Conservation (phyloP, 2,113 vertebrate genomes). For the Triplophysa tibetana region DNA sequence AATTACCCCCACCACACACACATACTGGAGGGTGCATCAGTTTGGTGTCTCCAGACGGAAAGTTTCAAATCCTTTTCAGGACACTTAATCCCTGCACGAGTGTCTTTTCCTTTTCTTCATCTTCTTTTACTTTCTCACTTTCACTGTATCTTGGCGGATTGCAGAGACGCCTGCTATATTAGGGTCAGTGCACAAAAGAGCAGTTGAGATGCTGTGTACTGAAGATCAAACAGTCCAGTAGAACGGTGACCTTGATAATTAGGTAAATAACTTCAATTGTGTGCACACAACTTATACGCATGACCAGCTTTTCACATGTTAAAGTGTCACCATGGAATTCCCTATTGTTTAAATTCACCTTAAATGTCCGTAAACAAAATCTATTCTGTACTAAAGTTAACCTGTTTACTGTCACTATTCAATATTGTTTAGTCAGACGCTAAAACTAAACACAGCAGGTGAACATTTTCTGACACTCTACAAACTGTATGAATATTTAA, state of each 20-base stretch:
- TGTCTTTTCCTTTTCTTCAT: constrained; percentile 66
- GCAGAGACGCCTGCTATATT: constrained; percentile 70
- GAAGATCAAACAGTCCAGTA: background rate
- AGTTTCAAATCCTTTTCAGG: constrained; percentile 57
- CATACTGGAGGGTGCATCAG: constrained; percentile 41
- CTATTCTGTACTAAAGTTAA: too few species aligned
- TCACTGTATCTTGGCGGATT: constrained; percentile 63
- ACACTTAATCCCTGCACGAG: constrained; percentile 65
- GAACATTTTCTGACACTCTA: too few species aligned
- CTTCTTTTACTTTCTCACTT: constrained; percentile 62
- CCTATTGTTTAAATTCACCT: too few species aligned
- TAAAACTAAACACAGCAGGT: too few species aligned
- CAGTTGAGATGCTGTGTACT: constrained; percentile 31
- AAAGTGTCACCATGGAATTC: too few species aligned
- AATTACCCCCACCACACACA: constrained; percentile 18
- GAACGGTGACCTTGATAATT: background rate
- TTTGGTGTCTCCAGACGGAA: constrained; percentile 61
- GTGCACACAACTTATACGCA: too few species aligned
- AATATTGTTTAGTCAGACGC: too few species aligned
- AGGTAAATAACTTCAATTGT: too few species aligned
- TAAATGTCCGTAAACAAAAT: too few species aligned
- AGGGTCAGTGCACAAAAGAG: constrained; percentile 59
- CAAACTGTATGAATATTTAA: too few species aligned
- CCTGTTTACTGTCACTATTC: too few species aligned
- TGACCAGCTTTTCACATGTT: too few species aligned